Evolutionary conservation across 2,113 vertebrate species (phyloP).

Genomic region (Antigone vipio): DNA sequence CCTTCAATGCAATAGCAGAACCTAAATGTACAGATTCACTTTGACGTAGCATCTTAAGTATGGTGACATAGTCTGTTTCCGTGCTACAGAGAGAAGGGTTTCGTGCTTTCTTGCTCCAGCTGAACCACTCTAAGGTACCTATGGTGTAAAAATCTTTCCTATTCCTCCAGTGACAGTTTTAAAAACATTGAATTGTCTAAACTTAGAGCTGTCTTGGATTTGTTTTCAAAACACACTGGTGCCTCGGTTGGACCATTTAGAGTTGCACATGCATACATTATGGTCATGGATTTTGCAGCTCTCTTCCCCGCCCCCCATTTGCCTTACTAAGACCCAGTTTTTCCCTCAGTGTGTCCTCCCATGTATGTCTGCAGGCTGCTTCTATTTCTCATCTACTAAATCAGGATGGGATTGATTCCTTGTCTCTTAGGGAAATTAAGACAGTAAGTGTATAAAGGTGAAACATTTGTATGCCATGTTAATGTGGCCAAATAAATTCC

Average conservation of each 20-base stretch:
- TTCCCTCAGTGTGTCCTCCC: not conserved
- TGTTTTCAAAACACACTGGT: not conserved
- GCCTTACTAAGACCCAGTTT: not conserved
- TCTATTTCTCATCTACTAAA: not conserved
- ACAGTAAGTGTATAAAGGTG: not conserved
- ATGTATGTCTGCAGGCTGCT: not conserved
- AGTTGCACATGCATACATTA: not conserved
- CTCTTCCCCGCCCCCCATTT: not conserved
- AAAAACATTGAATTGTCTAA: not conserved
- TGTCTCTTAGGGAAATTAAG: not conserved
- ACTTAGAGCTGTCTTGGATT: not conserved
- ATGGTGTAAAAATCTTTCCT: not conserved
- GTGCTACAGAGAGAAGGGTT: not conserved
- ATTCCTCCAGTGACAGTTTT: not conserved
- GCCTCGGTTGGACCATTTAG: not conserved
- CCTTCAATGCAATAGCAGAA: not conserved
- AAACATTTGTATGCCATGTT: not conserved
- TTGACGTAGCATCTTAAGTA: not conserved
- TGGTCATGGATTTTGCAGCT: not conserved
- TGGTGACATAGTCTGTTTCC: fast-evolving
- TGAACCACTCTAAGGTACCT: not conserved
- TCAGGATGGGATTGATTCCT: not conserved
- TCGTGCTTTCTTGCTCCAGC: not conserved
- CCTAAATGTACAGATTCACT: not conserved
- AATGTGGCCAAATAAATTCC: not conserved